These are phyloP conservation scores for Cloeon dipterum DNA, from an alignment of 2,888 invertebrate species.

Conservation along the genomic window DNA sequence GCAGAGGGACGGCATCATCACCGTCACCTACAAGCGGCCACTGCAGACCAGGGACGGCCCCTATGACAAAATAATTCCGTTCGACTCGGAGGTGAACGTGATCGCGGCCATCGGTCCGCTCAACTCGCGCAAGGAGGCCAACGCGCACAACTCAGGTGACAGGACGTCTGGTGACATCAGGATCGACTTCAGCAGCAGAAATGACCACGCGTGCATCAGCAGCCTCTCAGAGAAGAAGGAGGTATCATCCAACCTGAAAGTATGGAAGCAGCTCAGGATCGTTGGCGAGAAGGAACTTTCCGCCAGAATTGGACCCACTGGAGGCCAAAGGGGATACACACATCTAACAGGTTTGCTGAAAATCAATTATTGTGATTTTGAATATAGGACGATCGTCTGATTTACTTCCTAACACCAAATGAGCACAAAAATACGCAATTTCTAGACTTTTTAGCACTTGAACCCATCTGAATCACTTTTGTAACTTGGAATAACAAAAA, in stretches of 20 bases:
- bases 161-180: slow-evolving; percentile 44
- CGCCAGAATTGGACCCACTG: slow-evolving; percentile 65
- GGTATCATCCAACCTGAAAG: slow-evolving; percentile 27
- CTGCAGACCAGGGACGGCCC: slow-evolving; percentile 49
- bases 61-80: slow-evolving; percentile 44
- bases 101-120: slow-evolving; percentile 75
- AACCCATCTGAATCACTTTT: too few species aligned
- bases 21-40: slow-evolving; percentile 54
- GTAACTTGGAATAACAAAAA: too few species aligned
- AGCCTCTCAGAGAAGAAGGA: slow-evolving; percentile 37
- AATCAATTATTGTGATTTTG: too few species aligned
- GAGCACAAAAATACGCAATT: too few species aligned
- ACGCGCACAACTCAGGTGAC: slow-evolving; percentile 53
- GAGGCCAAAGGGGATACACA: slow-evolving; percentile 56
- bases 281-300: slow-evolving; percentile 37
- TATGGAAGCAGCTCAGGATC: slow-evolving; percentile 46
- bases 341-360: slow-evolving; percentile 51
- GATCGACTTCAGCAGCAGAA: slow-evolving; percentile 52
- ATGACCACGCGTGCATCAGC: slow-evolving; percentile 48
- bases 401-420: too few species aligned
- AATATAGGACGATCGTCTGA: too few species aligned
- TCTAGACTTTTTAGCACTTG: too few species aligned
- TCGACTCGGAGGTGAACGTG: slow-evolving; percentile 45
- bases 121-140: slow-evolving; percentile 56
- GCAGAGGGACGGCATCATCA: slow-evolving; percentile 55